These are phyloP conservation scores for Polyommatus icarus DNA, from an alignment of 2,888 invertebrate genomes.

Conservation along the genomic window DNA sequence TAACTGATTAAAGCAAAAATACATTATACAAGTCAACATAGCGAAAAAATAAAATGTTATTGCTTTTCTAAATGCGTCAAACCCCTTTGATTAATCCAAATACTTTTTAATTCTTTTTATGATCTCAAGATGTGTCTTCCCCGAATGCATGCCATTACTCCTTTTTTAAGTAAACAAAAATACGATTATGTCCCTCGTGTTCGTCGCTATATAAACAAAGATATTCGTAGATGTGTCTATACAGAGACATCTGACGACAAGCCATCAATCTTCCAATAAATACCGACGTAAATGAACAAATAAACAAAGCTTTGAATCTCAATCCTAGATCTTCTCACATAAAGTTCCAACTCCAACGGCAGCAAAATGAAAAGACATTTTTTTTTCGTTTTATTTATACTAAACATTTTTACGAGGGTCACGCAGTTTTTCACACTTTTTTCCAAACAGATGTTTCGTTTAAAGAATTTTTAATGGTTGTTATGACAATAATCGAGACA, in stretches of 20 bases:
- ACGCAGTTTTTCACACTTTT: conserved; percentile 71
- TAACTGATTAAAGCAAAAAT: neutral
- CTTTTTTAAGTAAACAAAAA: conserved; percentile 14
- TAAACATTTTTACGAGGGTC: conserved; percentile 66
- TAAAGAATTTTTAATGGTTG: conserved; percentile 57
- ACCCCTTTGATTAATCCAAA: neutral
- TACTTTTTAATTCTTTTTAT: conserved; percentile 7
- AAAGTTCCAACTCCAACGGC: conserved; percentile 43
- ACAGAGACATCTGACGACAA: conserved; percentile 73
- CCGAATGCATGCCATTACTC: neutral
- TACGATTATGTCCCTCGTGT: conserved; percentile 50
- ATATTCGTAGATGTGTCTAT: conserved; percentile 67
- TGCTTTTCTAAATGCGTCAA: neutral
- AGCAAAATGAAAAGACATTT: conserved; percentile 43
- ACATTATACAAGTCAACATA: neutral
- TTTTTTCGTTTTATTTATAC: conserved; percentile 54
- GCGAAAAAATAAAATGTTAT: neutral
- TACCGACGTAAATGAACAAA: conserved; percentile 53
- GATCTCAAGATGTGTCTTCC: conserved; percentile 19
- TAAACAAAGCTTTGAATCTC: conserved; percentile 35
- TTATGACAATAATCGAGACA: conserved; percentile 69
- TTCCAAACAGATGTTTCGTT: conserved; percentile 62
- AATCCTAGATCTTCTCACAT: neutral
- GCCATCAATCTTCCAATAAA: conserved; percentile 76
- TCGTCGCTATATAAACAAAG: conserved; percentile 65